Evolutionary conservation across 2,888 invertebrate species (phyloP), one percentile per base, ranked within the genome.

Genomic region (Mesorhabditis spiculigera): DNA sequence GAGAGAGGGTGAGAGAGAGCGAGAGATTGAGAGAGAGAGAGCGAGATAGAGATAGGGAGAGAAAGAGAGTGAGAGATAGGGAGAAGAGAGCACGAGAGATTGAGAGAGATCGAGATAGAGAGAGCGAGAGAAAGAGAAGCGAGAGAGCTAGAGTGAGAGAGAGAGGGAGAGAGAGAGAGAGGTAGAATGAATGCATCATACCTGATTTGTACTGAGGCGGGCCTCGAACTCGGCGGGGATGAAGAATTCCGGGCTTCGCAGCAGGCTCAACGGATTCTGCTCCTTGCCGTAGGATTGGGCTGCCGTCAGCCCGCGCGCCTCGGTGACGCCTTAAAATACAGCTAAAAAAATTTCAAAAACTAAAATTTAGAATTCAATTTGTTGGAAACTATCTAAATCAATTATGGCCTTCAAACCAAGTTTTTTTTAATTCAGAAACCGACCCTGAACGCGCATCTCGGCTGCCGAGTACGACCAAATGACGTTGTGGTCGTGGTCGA

Each of bases 401-500:
- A n/a, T 63, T 10, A 63, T 63, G 58, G 58, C 58, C 2, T 58
- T 58, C 3, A 58, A 58, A n/a, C n/a, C n/a, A n/a, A n/a, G n/a
- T n/a, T n/a, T n/a, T 50, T 50, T 50, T 50, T 1, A 13, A n/a
- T 3, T 63, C 3, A 63, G 10, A 63, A 41, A 16, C 8, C 64
- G 1, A 50, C 58, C 75, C 42, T 73, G 72, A 63, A 77, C 75
- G 45, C 76, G 69, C 78, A 82, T 79, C 66, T 77, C 76, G 0
- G 81, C 81, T 42, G 83, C 79, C 63, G 83, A 85, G 76, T 91
- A 96, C 80, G 93, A 92, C 96, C 96, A 97, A 2, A 97, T 88
- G 0, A 95, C 92, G 87, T 95, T 93, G 87, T 94, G 95, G 68
- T 92, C 89, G 0, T 95, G 93, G 88, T 97, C 97, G 81, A 96